A percentile compares a stretch with the other conserved stretches of the same genome.
These are phyloP conservation scores for Cremastinae sp. DNA, from an alignment of 2,888 invertebrate species.

Conservation along the genomic window DNA sequence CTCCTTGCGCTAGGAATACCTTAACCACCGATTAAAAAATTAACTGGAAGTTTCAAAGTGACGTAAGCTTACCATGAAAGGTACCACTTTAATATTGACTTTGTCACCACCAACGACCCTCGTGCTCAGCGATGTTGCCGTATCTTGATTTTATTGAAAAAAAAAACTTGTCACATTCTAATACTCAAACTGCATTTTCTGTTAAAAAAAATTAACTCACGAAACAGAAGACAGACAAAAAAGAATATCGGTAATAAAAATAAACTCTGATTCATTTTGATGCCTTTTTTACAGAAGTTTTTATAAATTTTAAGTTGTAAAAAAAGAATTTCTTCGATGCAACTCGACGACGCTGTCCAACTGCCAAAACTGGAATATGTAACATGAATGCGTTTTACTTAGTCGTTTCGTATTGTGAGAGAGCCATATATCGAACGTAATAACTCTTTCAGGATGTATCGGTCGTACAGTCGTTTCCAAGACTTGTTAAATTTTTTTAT, in stretches of 20 bases:
- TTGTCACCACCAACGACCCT: conserved; percentile 81
- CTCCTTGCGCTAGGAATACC: too few species aligned
- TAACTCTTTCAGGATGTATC: conserved; percentile 22
- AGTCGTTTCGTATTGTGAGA: conserved; percentile 12
- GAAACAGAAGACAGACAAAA: conserved; percentile 33
- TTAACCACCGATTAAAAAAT: too few species aligned
- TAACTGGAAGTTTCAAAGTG: too few species aligned
- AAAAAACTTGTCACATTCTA: conserved; percentile 7
- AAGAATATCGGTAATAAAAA: conserved; percentile 5
- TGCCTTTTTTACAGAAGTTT: conserved; percentile 2
- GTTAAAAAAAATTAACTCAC: conserved; percentile 44
- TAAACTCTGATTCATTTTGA: conserved; percentile 11
- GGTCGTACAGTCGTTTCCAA: conserved; percentile 15
- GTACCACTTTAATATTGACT: conserved; percentile 80
- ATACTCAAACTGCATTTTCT: background rate
- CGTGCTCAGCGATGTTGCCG: conserved; percentile 48
- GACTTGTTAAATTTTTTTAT: too few species aligned
- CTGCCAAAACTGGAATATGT: conserved; percentile 14
- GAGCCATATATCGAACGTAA: conserved; percentile 11
- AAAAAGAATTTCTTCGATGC: conserved; percentile 14
- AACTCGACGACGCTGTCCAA: conserved; percentile 16
- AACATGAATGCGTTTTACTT: conserved; percentile 2
- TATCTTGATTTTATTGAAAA: conserved; percentile 22
- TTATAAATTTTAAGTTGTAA: conserved; percentile 6
- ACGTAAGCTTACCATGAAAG: conserved; percentile 80